Evolutionary conservation across 2,888 invertebrate genomes (phyloP).

Genomic region (Ferrisia virgata): DNA sequence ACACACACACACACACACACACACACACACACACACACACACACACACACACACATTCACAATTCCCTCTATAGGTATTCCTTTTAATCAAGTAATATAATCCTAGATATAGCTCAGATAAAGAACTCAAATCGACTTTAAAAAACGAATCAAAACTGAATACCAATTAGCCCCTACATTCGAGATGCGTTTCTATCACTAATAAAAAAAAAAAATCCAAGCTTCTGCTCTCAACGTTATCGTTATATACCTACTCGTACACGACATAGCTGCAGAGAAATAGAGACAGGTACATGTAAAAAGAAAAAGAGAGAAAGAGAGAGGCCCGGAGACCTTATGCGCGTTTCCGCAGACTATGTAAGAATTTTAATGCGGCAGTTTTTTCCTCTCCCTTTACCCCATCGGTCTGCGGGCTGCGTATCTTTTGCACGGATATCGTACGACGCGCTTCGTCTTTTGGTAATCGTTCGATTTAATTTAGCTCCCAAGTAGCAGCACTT

Average conservation of each 20-base stretch:
- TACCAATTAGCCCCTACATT: not conserved
- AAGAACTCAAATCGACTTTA: not conserved
- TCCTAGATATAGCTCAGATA: too few relatives aligned
- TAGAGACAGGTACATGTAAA: too few relatives aligned
- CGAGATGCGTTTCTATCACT: not conserved
- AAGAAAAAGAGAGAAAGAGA: too few relatives aligned
- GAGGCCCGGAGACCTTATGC: not conserved
- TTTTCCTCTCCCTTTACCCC: not conserved
- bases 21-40: too few relatives aligned
- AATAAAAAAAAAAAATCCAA: not conserved
- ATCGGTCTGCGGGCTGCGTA: not conserved
- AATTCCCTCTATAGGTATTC: too few relatives aligned
- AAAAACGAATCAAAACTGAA: constrained; percentile 24
- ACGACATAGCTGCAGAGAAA: too few relatives aligned
- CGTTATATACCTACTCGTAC: not conserved
- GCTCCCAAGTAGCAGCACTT: not conserved
- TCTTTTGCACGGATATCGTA: not conserved
- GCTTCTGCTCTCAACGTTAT: not conserved
- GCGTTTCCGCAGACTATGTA: not conserved
- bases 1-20: too few relatives aligned
- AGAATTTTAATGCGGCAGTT: not conserved
- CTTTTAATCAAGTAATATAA: too few relatives aligned
- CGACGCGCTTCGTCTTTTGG: not conserved
- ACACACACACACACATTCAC: not conserved
- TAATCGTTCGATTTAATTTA: not conserved